These are phyloP conservation scores for Allobates femoralis DNA, from an alignment of 2,797 vertebrate species.

Conservation along the genomic window DNA sequence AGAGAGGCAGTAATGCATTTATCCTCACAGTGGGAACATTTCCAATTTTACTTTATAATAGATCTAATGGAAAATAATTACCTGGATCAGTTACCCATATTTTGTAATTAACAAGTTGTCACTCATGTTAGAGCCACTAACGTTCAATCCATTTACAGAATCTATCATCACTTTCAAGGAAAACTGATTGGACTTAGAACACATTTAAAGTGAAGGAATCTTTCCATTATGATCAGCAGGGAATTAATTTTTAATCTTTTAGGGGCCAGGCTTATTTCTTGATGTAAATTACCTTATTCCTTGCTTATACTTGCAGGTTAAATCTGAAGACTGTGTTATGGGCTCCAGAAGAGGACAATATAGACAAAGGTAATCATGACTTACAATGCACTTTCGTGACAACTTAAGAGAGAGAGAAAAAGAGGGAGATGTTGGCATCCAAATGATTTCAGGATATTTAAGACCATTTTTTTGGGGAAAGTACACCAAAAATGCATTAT, in stretches of 20 bases:
- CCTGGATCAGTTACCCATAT: background rate
- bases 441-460: no score
- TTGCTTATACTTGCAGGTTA: no score
- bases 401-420: no score
- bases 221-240: background rate
- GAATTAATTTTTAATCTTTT: background rate
- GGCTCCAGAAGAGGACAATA: no score
- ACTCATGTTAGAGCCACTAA: background rate
- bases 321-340: no score
- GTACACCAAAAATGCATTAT: no score
- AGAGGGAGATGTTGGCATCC: no score
- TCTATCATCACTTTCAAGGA: background rate
- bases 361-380: no score
- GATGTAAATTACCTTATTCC: background rate
- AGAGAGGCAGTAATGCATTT: background rate
- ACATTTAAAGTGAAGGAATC: background rate
- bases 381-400: no score
- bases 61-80: background rate
- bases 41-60: background rate
- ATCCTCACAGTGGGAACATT: background rate
- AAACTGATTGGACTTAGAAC: background rate
- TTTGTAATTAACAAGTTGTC: constrained; percentile 3
- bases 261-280: background rate
- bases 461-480: no score
- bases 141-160: background rate